Base-by-base conservation (phyloP, 2,113 vertebrate species). In the Lota lota region DNA sequence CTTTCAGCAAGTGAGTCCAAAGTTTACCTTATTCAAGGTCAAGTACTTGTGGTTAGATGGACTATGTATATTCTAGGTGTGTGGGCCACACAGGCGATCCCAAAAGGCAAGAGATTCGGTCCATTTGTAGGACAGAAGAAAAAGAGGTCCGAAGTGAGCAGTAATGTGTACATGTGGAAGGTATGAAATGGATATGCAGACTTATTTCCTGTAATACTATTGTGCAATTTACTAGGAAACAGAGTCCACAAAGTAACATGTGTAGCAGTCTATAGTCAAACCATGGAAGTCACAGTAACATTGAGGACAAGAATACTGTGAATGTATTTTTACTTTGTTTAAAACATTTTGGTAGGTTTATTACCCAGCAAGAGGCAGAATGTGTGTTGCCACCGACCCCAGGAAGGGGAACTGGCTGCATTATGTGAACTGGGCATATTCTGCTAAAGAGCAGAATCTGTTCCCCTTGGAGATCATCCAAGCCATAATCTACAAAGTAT, bases 121-220 rank as follows among this genome's bases (percentile, higher is more conserved):
- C 95, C 96, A 0, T 98, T 98, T 88, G 82, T 94, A 66, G 96
- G 96, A 64, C 95, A 97, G 80, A 98, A 97, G 80, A 98, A 98
- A 19, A 97, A 98, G 80, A 91, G 95, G 96, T 33, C 28, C 7
- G 28, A 4, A 91, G 96, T 98, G 79, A 94, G 95, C 72, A 97
- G 93, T 89, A 97, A 96, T 89, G 95, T 97, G 4, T 98, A 95
- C 88, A 97, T 98, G 96, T 98, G 96, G 96, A 96, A 97, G 95
- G 96, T 97, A 93, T 78, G 95, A 33, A 33, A 33, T 82, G 69
- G 59, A 51, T 63, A 64, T 2, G 22, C 36, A 59, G 19, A 56
- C 68, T 56, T 22, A 3, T 63, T 22, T 69, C 59, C 20, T 17
- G 17, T 5, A 36, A 22, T 40, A 18, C 24, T 24, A 28, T 28